phyloP scores from a whole-genome alignment of 2,888 invertebrate species.

The Mesodorylaimus sp. region DNA sequence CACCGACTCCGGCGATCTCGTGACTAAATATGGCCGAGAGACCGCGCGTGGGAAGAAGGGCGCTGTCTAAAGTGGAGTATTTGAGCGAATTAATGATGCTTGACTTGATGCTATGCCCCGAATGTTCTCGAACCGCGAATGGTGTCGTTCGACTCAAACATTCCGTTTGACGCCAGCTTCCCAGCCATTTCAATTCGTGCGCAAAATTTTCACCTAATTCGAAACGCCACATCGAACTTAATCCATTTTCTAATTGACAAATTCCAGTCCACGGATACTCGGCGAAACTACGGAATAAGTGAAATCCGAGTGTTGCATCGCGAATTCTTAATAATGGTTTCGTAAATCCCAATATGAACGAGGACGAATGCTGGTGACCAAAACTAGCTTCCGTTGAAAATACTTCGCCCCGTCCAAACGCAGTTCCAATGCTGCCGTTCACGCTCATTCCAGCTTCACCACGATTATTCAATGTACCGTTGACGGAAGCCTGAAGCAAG shows the following conservation, averaged over 20 bases:
- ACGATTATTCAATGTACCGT: constrained; percentile 3
- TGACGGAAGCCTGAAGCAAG: no score
- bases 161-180: constrained; percentile 56
- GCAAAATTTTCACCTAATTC: not conserved
- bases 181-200: constrained; percentile 49
- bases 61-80: constrained; percentile 58
- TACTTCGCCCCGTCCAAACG: constrained; percentile 64
- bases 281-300: constrained; percentile 11
- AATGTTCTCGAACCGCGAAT: constrained; percentile 66
- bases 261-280: constrained; percentile 53
- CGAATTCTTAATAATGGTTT: constrained; percentile 56
- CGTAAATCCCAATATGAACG: constrained; percentile 55
- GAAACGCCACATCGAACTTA: no score
- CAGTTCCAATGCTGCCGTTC: constrained; percentile 40
- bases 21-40: constrained; percentile 39
- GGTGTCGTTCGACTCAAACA: constrained; percentile 52
- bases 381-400: constrained; percentile 62
- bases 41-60: constrained; percentile 59
- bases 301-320: constrained; percentile 22
- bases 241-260: constrained; percentile 54
- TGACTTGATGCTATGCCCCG: constrained; percentile 66
- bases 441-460: constrained; percentile 1
- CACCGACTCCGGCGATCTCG: constrained; percentile 73
- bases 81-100: constrained; percentile 57
- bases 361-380: constrained; percentile 60